Percentiles rank a stretch among this genome's conserved stretches.
These are phyloP conservation scores for Sebastes baramenuke DNA, from an alignment of 2,797 vertebrate species.

Conservation along the genomic window DNA sequence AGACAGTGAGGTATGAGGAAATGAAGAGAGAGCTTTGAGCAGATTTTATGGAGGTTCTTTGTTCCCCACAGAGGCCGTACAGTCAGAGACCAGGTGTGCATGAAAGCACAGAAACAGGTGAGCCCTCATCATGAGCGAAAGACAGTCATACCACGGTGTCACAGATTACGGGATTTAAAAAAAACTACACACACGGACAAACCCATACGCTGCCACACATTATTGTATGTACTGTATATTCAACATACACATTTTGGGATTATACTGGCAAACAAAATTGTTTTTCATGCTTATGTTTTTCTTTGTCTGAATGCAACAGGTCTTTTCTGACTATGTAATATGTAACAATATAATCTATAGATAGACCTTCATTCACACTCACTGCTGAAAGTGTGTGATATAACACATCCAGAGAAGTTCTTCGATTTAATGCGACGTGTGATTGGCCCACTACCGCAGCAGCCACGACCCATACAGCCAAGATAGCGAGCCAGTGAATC, in stretches of 20 bases:
- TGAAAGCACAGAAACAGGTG: slow-evolving; percentile 50
- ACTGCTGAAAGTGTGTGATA: neutral
- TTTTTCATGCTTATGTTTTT: neutral
- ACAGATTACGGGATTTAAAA: neutral
- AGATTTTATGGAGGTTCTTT: slow-evolving; percentile 23
- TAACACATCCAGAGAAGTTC: neutral
- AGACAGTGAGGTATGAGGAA: neutral
- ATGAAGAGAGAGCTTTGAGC: slow-evolving; percentile 35
- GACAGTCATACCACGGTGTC: neutral
- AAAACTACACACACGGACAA: neutral
- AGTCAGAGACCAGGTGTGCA: slow-evolving; percentile 57
- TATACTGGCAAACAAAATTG: neutral
- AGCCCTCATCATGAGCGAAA: slow-evolving; percentile 41
- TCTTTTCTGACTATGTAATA: neutral
- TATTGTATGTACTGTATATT: too few species aligned
- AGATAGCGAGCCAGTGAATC: too few species aligned
- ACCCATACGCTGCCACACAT: neutral
- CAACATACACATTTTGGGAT: neutral
- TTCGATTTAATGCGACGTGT: too few species aligned
- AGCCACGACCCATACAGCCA: too few species aligned
- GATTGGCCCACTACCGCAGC: too few species aligned
- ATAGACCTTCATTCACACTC: too few species aligned
- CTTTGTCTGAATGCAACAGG: neutral
- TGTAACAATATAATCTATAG: neutral
- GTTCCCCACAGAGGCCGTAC: slow-evolving; percentile 16